Conservation (phyloP, 2,797 vertebrate genomes). For the Agapornis canus region DNA sequence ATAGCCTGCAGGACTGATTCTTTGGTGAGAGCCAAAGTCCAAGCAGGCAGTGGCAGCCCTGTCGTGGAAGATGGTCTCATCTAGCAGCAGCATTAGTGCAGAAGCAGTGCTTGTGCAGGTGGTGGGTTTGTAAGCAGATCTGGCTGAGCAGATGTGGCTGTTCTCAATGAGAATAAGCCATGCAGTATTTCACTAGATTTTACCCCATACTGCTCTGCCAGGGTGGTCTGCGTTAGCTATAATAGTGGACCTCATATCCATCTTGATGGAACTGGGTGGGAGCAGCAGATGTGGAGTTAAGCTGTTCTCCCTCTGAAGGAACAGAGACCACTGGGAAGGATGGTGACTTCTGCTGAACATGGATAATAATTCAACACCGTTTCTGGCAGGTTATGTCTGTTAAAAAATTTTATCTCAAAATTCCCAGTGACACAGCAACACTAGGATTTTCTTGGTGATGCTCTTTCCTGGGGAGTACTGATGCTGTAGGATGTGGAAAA, state of each 20-base stretch:
- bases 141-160: not conserved
- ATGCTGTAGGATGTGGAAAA: not conserved
- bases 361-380: not conserved
- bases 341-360: not conserved
- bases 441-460: not conserved
- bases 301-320: not conserved
- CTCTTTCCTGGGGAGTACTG: fast-evolving
- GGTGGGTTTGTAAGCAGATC: not conserved
- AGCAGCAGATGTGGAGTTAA: not conserved
- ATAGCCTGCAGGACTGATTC: not conserved
- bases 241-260: not conserved
- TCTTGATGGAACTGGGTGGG: not conserved
- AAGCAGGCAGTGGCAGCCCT: not conserved
- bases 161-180: not conserved
- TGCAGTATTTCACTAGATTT: not conserved
- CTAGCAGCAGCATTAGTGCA: not conserved
- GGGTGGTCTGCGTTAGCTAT: not conserved
- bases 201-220: fast-evolving
- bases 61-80: not conserved
- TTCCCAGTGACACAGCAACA: not conserved
- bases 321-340: not conserved
- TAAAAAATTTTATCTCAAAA: not conserved
- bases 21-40: not conserved
- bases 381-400: not conserved
- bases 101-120: fast-evolving